Evolutionary conservation across 2,797 vertebrate genomes (phyloP), one percentile per base, ranked within the genome.

Genomic region (Cyprinodon diabolis): DNA sequence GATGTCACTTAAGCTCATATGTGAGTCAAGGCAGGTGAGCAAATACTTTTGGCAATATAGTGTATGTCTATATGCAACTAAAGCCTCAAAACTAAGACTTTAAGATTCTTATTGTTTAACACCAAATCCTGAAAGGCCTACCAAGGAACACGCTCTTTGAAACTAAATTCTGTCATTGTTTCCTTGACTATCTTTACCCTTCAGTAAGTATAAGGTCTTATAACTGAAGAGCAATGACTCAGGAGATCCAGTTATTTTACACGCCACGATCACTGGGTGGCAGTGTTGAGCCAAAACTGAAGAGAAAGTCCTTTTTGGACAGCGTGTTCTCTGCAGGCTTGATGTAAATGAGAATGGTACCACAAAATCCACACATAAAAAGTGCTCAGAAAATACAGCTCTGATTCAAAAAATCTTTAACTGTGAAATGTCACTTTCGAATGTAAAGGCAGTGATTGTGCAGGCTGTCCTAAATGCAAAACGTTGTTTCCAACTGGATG

Each of bases 221-320:
- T 71, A 62, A 76, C 78, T 45, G 72, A 76, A 77, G 77, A 66
- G 73, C 57, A 30, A 69, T 63, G 68, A 40, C 37, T 55, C 52
- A 55, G 69, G 72, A 60, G 56, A 45, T 68, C n/a, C 23, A 73
- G 47, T 12, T 65, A 67, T 69, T 72, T 80, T 40, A 17, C 71
- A 0, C 1, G 4, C 17, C 60, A 40, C 0, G 0, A 68, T 84
- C 95, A 93, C 95, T 94, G 86, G 95, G 94, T 90, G 94, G 92
- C 90, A 93, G 90, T 94, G 86, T 95, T 95, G 93, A 95, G 94
- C 95, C 89, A 92, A 84, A 83, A 65, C 19, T 86, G 77, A 35
- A 66, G 72, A 10, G 68, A 21, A 66, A 71, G 57, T 66, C 60
- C 60, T 66, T 17, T 51, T 56, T 72, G 68, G 72, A 69, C 71